Base-by-base conservation (phyloP, 2,888 invertebrate species). In the Papilio protenor region DNA sequence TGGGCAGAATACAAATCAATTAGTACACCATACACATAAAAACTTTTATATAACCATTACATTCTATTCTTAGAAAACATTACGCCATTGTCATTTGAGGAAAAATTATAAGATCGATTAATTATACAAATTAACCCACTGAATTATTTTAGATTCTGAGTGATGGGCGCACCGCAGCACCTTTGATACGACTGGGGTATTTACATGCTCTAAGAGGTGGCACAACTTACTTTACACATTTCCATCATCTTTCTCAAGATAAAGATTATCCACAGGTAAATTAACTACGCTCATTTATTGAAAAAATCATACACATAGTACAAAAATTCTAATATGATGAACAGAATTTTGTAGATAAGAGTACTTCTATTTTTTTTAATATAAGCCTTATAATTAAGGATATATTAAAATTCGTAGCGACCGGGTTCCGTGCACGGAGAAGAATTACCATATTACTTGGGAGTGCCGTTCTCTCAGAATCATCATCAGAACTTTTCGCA, bases 81-180 rank as follows among this genome's bases (percentile, higher is more conserved):
- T 49, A 49, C 2, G 18, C 55, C n/a, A 8, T n/a, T 55, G 10
- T 21, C 21, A 21, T 21, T 21, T 1, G 21, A 11, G 14, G 14
- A 59, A 59, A 21, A 14, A 59, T 59, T 27, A 27, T 14, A 59
- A 14, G n/a, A 59, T 12, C 4, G 12, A 10, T 21, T 21, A 21
- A 11, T 11, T 5, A 12, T 12, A 12, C 57, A 11, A 21, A 23
- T 57, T 57, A 21, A 57, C 12, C 2, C 14, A 5, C 14, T 59
- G 3, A 73, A 57, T 21, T 45, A 73, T 82, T 80, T 57, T 88
- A 95, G 90, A 97, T 98, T 80, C 94, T 99, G 76, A 98, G 98
- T 86, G 99, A 99, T 89, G 98, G 98, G 0, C 97, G 99, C 84
- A 98, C 98, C 75, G 98, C 98, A 0, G 97, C 99, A 14, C 98